Evolutionary conservation across 1,140 invertebrate genomes (phyloP).

Genomic region (Pantala flavescens): DNA sequence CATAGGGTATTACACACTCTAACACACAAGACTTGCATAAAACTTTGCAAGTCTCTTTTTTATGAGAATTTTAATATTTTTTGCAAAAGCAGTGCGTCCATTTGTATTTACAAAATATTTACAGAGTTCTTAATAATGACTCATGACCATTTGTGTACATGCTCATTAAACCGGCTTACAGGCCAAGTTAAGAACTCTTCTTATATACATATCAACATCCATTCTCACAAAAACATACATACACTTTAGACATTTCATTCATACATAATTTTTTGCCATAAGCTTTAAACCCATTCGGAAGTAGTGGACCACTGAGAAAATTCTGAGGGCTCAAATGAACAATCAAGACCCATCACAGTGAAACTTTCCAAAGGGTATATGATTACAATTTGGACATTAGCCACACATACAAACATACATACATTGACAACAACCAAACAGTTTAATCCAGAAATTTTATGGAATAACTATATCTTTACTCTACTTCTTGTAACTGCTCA

Average conservation of each 20-base stretch:
- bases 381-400: neutral
- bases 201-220: conserved; percentile 4
- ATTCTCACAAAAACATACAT: neutral
- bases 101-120: conserved; percentile 5
- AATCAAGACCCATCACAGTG: neutral
- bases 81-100: conserved; percentile 3
- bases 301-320: neutral
- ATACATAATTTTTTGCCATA: neutral
- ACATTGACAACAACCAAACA: neutral
- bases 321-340: neutral
- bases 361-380: neutral
- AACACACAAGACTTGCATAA: neutral
- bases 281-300: conserved; percentile 1
- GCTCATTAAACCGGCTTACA: neutral
- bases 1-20: conserved; percentile 5
- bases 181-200: neutral
- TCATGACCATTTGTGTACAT: neutral
- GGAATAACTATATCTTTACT: neutral
- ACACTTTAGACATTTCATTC: neutral
- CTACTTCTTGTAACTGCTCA: neutral
- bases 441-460: neutral
- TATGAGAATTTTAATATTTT: neutral
- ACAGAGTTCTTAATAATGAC: neutral
- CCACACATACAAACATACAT: neutral
- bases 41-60: neutral